phyloP scores from a whole-genome alignment of 92 coral and sea anemone genomes.

The Porites divaricata region DNA sequence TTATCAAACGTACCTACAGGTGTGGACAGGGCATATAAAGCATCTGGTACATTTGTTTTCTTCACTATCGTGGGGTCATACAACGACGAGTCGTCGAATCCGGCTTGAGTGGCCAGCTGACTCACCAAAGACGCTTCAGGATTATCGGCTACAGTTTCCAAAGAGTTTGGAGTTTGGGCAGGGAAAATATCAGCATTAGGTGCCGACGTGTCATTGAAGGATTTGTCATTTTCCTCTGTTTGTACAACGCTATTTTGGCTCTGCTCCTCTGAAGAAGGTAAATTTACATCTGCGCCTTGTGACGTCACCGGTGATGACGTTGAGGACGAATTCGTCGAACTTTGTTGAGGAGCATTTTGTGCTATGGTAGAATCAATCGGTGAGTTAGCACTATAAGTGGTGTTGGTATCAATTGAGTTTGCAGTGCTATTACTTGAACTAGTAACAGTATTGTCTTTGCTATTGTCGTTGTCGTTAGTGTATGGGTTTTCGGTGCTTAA shows the following conservation, averaged over 20 bases:
- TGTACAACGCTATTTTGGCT: slow-evolving; percentile 51
- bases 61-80: slow-evolving; percentile 94
- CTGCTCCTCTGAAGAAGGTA: slow-evolving; percentile 44
- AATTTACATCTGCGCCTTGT: slow-evolving; percentile 43
- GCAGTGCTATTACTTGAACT: not conserved
- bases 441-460: slow-evolving; percentile 42
- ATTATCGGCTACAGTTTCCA: slow-evolving; percentile 54
- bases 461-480: slow-evolving; percentile 25
- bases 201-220: slow-evolving; percentile 61
- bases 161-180: slow-evolving; percentile 44
- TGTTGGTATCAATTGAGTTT: slow-evolving; percentile 22
- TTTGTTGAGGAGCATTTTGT: slow-evolving; percentile 52
- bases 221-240: slow-evolving; percentile 61
- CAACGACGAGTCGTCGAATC: slow-evolving; percentile 69
- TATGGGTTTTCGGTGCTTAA: slow-evolving; percentile 21
- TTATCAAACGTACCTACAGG: slow-evolving; percentile 12
- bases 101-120: slow-evolving; percentile 14
- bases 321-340: slow-evolving; percentile 34
- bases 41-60: slow-evolving; percentile 78
- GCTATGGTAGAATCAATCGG: slow-evolving; percentile 72
- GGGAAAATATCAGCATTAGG: slow-evolving; percentile 46
- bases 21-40: not conserved
- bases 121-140: slow-evolving; percentile 32
- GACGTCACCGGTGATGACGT: slow-evolving; percentile 35
- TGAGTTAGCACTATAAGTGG: slow-evolving; percentile 54